Base-by-base conservation (phyloP, 2,888 invertebrate genomes). In the Nysson spinosus region DNA sequence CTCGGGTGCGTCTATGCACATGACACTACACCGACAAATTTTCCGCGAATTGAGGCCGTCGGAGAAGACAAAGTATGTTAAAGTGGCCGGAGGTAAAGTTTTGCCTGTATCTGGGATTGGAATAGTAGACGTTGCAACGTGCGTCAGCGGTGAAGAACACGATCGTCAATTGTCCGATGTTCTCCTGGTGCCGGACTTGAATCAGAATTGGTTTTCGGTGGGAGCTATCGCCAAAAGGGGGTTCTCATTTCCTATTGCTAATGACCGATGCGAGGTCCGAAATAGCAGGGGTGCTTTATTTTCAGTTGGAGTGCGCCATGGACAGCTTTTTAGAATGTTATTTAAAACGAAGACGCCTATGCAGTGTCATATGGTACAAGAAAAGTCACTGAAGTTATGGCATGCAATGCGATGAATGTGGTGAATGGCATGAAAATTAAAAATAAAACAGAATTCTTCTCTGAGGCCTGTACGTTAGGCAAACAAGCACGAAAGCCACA, bases 1-100 rank as follows among this genome's bases (percentile, higher is more conserved):
- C 39, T 57, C 57, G 3, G 70, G 60, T 28, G 69, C 69, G 6
- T 44, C 51, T 11, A 58, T 47, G 52, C 63, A 69, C 32, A 64
- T 72, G 63, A 64, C 69, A 3, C 54, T n/a, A 20, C 56, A 47
- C 9, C 28, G 34, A 12, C 55, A 69, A 2, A 57, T 40, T 17
- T 68, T 68, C 14, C 14, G 32, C 9, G 40, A 34, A 22, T 19
- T 69, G 3, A 20, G 47, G n/a, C 54, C 63, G 1, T 5, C 37
- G 1, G 20, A 24, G 19, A 22, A 26, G 6, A n/a, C 14, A 5
- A 7, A 12, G 4, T 22, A 12, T 4, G 71, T 65, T 5, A 34
- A 65, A 50, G 30, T 65, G 1, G 56, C 52, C 0, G 58, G 51
- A n/a, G 50, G 55, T 17, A 40, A 28, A 19, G 12, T 46, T n/a